Base-by-base conservation (phyloP, 30 jellyfish, hydroid and myxozoan species). In the Cassiopea xamachana region DNA sequence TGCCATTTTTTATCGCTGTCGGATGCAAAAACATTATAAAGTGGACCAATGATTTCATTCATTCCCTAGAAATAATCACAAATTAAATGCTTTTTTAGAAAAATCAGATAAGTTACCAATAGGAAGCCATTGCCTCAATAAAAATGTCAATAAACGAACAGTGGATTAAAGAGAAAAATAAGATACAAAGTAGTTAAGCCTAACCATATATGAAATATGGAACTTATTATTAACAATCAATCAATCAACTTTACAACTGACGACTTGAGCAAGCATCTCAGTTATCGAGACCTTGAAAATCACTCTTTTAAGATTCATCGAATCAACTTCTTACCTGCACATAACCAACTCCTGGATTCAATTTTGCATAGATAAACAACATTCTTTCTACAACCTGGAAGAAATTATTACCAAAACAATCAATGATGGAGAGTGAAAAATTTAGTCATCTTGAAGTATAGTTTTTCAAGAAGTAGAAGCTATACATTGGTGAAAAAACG, bases 11-110 rank as follows among this genome's bases (percentile, higher is more conserved):
- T 62, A 81, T 92, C 93, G 1, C 97, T 93, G 61, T 96, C 99
- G 1, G 99, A 88, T 44, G 99, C 99, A 79, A 96, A 92, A 17
- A 96, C 96, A 62, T 91, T 73, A 77, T 96, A 96, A 1, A 96
- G 67, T 19, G 98, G 98, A 43, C 98, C 99, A 49, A 96, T 91
- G 7, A 96, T 89, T 83, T 96, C 99, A 77, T 96, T 96, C 99
- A 96, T 96, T 27, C 99, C 99, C 98, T 95, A 77, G 12, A 87
- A 87, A 7, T n/a, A 71, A 6, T 64, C 2, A 17, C 6, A 27
- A 64, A 64, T 64, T 59, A 64, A 64, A 64, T 10, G 12, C 7
- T 3, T 55, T 3, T 10, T 3, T 55, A 55, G 64, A 55, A 55
- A 55, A 55, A 55, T 55, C 64, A 55, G 12, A 55, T 55, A 55